A percentile compares a stretch with the other conserved stretches of the same genome.
Conservation (phyloP, 2,113 vertebrate genomes). For the Corvus cornix region DNA sequence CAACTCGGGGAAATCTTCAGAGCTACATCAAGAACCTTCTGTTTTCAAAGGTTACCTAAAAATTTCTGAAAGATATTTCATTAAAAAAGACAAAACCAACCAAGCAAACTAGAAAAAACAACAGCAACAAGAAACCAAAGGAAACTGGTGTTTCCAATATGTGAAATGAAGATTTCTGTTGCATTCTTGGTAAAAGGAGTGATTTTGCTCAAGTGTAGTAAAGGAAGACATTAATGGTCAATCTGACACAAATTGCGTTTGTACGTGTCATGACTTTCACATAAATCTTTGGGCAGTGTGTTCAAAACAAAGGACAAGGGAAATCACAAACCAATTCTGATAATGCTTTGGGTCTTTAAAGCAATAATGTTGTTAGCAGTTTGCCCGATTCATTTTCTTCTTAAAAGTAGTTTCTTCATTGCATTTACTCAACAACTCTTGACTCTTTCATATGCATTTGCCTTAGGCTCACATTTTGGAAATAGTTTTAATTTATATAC, state of each 20-base stretch:
- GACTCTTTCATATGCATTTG: not conserved
- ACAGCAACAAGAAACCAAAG: not conserved
- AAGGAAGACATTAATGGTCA: conserved; percentile 54
- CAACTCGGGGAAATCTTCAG: not conserved
- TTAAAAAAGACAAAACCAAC: not conserved
- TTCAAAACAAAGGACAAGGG: conserved; percentile 57
- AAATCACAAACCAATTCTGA: conserved; percentile 62
- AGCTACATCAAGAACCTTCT: conserved; percentile 2
- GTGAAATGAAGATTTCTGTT: not conserved
- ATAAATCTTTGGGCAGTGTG: conserved; percentile 36
- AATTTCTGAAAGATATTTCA: conserved; percentile 21
- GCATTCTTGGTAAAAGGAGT: conserved; percentile 8
- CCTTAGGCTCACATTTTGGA: conserved; percentile 8
- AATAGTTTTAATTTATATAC: conserved; percentile 21
- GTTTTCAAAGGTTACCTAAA: conserved; percentile 32
- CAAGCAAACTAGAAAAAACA: not conserved
- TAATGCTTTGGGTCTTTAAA: conserved; percentile 58
- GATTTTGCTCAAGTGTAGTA: conserved; percentile 43
- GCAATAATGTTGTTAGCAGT: conserved; percentile 24
- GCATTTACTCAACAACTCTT: not conserved
- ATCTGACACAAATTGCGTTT: conserved; percentile 50
- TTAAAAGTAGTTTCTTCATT: conserved; percentile 51
- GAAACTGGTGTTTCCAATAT: not conserved
- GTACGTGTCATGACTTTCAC: conserved; percentile 30
- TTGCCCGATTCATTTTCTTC: conserved; percentile 34